Conservation (phyloP, 2,888 invertebrate genomes). For the Himalopsyche anomala region DNA sequence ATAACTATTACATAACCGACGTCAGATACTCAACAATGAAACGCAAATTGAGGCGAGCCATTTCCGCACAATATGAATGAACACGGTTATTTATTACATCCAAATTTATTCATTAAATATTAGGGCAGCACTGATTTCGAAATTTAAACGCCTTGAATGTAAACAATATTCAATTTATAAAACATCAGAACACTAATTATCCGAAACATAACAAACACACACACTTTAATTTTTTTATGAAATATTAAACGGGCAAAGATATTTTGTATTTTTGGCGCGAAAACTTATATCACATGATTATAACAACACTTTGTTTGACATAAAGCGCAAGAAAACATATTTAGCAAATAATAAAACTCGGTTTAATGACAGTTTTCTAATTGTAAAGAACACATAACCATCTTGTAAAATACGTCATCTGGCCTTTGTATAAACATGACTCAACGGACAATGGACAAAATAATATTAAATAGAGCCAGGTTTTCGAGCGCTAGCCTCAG, state of each 20-base stretch:
- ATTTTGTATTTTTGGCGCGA: constrained; percentile 34
- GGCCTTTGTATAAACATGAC: constrained; percentile 35
- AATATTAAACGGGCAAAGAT: neutral
- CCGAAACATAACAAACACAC: neutral
- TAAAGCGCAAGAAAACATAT: neutral
- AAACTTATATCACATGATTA: neutral
- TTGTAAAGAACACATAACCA: neutral
- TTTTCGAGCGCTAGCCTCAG: constrained; percentile 4
- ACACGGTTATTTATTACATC: neutral
- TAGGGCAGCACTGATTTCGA: neutral
- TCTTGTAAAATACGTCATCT: constrained; percentile 38
- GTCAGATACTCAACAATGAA: constrained; percentile 27
- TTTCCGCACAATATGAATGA: constrained; percentile 17
- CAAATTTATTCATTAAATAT: neutral
- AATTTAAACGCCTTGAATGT: constrained; percentile 3
- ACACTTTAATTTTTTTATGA: neutral
- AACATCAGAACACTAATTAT: neutral
- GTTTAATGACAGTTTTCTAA: constrained; percentile 6
- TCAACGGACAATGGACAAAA: constrained; percentile 29
- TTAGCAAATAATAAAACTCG: neutral
- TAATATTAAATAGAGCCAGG: neutral
- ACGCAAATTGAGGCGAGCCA: neutral
- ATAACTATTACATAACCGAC: constrained; percentile 26
- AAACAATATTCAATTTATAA: neutral
- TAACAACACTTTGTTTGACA: neutral